phyloP scores from a whole-genome alignment of 2,888 invertebrate species.

The Andricus quercusramuli region DNA sequence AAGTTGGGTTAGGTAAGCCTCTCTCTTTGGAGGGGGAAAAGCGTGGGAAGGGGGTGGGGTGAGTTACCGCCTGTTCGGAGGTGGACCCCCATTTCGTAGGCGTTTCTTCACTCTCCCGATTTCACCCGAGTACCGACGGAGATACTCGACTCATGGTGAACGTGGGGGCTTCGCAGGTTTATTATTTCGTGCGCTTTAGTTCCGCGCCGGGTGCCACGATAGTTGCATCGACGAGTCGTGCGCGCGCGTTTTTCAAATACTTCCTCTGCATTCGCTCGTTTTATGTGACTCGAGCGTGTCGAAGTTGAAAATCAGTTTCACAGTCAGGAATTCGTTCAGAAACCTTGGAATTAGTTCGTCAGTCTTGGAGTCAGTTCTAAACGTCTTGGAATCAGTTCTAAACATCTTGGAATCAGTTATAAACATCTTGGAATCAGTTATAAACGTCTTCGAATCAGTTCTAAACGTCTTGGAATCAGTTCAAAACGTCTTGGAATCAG shows the following conservation, averaged over 20 bases:
- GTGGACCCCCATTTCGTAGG: conserved; percentile 67
- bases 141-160: conserved; percentile 52
- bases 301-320: neutral
- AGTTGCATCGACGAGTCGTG: conserved; percentile 74
- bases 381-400: neutral
- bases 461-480: neutral
- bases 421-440: neutral
- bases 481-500: neutral
- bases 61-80: conserved; percentile 75
- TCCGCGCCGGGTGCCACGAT: conserved; percentile 78
- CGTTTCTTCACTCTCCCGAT: conserved; percentile 61
- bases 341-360: neutral
- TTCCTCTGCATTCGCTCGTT: neutral
- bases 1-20: conserved; percentile 33
- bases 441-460: neutral
- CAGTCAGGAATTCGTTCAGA: conserved; percentile 13
- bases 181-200: conserved; percentile 77
- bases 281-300: conserved; percentile 36
- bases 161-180: conserved; percentile 70
- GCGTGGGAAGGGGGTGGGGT: conserved; percentile 47
- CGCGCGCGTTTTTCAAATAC: conserved; percentile 54
- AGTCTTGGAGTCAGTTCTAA: neutral
- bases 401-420: neutral
- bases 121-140: conserved; percentile 59
- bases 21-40: conserved; percentile 38